Evolutionary conservation across 2,888 invertebrate genomes (phyloP), one percentile per base, ranked within the genome.

Genomic region (Spodoptera exigua): DNA sequence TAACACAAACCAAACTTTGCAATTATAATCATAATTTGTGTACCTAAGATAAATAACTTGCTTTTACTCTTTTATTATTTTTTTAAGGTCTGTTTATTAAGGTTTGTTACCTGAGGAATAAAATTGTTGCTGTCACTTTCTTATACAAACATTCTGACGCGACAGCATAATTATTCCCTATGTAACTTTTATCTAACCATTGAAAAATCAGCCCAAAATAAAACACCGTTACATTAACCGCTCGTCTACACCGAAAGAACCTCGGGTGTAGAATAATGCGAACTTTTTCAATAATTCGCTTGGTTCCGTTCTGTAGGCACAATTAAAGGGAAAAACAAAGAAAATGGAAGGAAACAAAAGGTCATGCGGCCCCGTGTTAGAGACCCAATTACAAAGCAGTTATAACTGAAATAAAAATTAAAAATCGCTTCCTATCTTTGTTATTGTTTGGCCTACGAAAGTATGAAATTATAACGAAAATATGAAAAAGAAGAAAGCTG

Each of bases 211-310:
- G 9, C 0, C 9, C 0, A 27, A 4, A 9, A 27, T 27, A 27
- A 27, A 27, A 27, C 27, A 27, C 5, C 1, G 1, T 7, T 7
- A 27, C 7, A 27, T 0, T 3, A 27, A 27, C 7, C 77, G 80
- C 81, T 37, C 70, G 86, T 83, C 59, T 85, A 70, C 44, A 39
- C 14, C 37, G 35, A 41, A 60, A n/a, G 65, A 60, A 74, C 49
- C 27, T 27, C 64, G 57, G 57, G 62, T 70, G 61, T 57, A 78
- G 75, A 80, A 80, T 81, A 82, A 84, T 76, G 78, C 78, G 56
- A 87, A 89, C 86, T 88, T 89, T 90, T 89, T 89, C 89, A 89
- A 90, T 90, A 89, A 89, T 88, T 86, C 82, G 83, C 80, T 72
- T 68, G 76, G 80, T 80, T 82, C 84, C 85, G 84, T 81, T 83